Base-by-base conservation (phyloP, 1,140 invertebrate species). In the Drosophila sturtevanti region DNA sequence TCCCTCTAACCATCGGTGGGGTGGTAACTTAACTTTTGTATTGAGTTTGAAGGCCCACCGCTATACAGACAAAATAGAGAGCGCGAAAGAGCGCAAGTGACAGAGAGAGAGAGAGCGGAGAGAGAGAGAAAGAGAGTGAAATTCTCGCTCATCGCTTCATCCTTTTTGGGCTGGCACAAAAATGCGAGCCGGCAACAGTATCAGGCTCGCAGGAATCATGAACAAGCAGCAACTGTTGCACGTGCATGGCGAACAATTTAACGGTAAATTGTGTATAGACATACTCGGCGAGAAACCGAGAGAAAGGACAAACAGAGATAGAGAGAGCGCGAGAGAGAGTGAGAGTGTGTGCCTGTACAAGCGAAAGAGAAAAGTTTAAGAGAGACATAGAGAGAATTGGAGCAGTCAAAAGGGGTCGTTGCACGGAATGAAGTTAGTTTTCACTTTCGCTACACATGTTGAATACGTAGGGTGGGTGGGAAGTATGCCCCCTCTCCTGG, bases 91-190 rank as follows among this genome's bases (percentile, higher is more conserved):
- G 44, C 37, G 12, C n/a, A n/a, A n/a, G 48, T 21, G 18, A 31
- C 44, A 37, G 54, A 21, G 51, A 35, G n/a, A 51, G 35, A 27
- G 27, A 38, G 35, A 12, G 44, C 37, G 12, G 48, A 27, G 18
- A 31, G 55, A 37, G 54, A 21, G 51, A 35, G 54, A 21, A 37
- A 35, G 35, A 34, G 34, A 37, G 27, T n/a, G 31, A 10, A 71
- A 70, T 31, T 72, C 65, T 81, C 81, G 72, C 81, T 86, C 79
- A 86, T 81, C 81, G 81, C 81, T 70, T 87, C 82, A 79, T 86
- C 81, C 81, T 86, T 86, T 86, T 87, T 86, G 78, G 76, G 71
- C 66, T 79, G 82, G 82, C 79, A 87, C 84, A 87, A 77, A 87
- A 87, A 87, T 87, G 84, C 84, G 84, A 87, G 65, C 76, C 84